Percentiles rank a stretch among this genome's conserved stretches.
These are phyloP conservation scores for Grammomys dolichurus DNA, from an alignment of 2,113 vertebrate genomes.

Conservation along the genomic window DNA sequence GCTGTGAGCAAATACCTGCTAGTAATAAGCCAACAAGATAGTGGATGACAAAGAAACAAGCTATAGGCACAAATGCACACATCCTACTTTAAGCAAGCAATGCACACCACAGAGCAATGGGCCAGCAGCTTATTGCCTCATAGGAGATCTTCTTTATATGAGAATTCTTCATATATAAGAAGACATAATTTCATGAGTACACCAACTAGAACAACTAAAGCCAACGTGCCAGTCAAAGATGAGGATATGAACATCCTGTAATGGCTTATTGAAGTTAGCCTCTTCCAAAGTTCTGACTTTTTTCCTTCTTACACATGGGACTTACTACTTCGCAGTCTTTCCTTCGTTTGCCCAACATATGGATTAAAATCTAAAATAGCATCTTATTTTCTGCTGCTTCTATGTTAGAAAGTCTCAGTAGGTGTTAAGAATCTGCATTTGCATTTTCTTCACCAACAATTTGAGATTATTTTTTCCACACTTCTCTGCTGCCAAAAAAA, in stretches of 20 bases:
- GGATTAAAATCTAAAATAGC: conserved; percentile 80
- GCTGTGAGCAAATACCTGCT: neutral
- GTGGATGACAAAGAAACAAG: neutral
- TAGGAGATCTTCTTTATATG: neutral
- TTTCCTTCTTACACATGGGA: conserved; percentile 58
- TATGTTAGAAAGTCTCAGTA: conserved; percentile 78
- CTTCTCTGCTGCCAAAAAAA: conserved; percentile 63
- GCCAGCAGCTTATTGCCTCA: neutral
- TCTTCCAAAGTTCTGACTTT: conserved; percentile 42
- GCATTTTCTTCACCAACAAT: conserved; percentile 74
- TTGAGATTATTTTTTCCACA: conserved; percentile 60
- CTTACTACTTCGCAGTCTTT: conserved; percentile 71
- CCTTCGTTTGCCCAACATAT: conserved; percentile 78
- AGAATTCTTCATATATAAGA: neutral
- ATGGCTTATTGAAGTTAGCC: neutral
- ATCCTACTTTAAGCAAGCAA: neutral
- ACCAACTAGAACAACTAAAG: neutral
- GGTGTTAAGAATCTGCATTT: conserved; percentile 76
- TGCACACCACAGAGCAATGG: neutral
- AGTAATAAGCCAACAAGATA: neutral
- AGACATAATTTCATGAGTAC: neutral
- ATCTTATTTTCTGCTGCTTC: conserved; percentile 80
- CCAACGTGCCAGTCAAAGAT: neutral
- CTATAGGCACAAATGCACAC: neutral
- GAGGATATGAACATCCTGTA: neutral